Evolutionary conservation across 2,113 vertebrate species (phyloP).

Genomic region (Pterocles burchelli): DNA sequence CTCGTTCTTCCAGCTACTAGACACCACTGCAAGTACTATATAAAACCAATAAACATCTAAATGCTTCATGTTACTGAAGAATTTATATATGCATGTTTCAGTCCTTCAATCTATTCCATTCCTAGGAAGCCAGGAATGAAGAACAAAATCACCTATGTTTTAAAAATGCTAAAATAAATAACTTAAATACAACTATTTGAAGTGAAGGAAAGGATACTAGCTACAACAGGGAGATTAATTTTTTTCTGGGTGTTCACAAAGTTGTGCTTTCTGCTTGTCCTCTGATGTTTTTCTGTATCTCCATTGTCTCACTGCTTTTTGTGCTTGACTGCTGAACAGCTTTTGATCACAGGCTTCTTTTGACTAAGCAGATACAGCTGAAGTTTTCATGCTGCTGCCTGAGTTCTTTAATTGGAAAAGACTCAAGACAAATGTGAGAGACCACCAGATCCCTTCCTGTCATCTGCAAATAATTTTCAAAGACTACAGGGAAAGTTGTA

Average conservation of each 20-base stretch:
- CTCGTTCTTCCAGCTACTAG: not conserved
- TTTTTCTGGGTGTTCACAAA: not conserved
- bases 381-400: not conserved
- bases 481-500: not conserved
- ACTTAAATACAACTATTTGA: not conserved
- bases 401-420: slow-evolving; percentile 30
- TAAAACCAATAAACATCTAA: not conserved
- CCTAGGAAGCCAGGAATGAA: not conserved
- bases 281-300: not conserved
- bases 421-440: slow-evolving; percentile 29
- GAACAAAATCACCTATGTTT: not conserved
- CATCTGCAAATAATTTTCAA: slow-evolving; percentile 41
- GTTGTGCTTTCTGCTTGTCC: not conserved
- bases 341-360: not conserved
- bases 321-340: not conserved
- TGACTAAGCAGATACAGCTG: slow-evolving; percentile 1
- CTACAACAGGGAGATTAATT: not conserved
- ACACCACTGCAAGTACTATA: not conserved
- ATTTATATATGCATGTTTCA: not conserved
- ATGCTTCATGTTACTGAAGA: not conserved
- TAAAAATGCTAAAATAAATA: not conserved
- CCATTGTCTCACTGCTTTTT: not conserved
- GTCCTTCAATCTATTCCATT: not conserved
- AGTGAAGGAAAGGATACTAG: not conserved
- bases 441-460: not conserved